phyloP scores from a whole-genome alignment of 1,140 invertebrate species.

The Helicoverpa armigera region DNA sequence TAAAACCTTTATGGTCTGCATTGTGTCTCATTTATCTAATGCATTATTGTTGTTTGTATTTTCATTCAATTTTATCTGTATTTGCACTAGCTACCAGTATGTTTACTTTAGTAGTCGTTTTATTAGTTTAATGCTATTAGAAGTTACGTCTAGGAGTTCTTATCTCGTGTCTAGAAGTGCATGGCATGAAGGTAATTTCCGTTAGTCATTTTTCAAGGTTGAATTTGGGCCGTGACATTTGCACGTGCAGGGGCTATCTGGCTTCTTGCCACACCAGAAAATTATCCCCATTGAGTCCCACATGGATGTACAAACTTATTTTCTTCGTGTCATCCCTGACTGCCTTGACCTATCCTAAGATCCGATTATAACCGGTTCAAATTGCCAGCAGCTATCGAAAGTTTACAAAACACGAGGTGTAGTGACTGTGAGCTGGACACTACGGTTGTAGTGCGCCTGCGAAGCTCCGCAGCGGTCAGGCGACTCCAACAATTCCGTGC shows the following conservation, averaged over 20 bases:
- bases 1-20: not conserved
- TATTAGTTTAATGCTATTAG: too few relatives aligned
- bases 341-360: conserved; percentile 35
- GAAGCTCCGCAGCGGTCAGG: conserved; percentile 46
- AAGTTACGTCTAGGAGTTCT: too few relatives aligned
- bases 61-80: not conserved
- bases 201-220: too few relatives aligned
- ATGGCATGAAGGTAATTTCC: too few relatives aligned
- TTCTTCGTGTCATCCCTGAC: conserved; percentile 30
- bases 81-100: conserved; percentile 13
- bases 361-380: conserved; percentile 53
- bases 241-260: not conserved
- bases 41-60: not conserved
- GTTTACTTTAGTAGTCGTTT: not conserved
- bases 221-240: too few relatives aligned
- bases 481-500: conserved; percentile 45
- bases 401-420: conserved; percentile 70
- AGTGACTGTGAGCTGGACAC: conserved; percentile 44
- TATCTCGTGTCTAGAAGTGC: too few relatives aligned
- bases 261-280: not conserved
- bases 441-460: conserved; percentile 48
- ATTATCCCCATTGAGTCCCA: not conserved
- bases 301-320: not conserved
- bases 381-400: conserved; percentile 43
- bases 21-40: conserved; percentile 15